Base-by-base conservation (phyloP, 2,888 invertebrate genomes). In the Drosophila mimetica region DNA sequence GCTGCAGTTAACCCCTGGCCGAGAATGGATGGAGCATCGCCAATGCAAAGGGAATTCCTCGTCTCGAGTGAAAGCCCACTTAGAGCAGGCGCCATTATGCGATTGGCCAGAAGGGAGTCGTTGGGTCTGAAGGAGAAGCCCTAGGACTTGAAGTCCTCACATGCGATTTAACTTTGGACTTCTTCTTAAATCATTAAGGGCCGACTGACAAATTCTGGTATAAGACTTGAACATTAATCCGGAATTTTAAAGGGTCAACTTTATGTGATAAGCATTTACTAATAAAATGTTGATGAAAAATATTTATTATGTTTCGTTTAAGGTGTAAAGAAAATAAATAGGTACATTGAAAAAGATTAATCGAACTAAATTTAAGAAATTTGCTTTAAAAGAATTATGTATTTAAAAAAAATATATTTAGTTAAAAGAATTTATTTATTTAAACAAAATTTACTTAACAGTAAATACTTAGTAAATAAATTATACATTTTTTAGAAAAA, bases 1-100 rank as follows among this genome's bases (percentile, higher is more conserved):
- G 72, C 72, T 71, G 53, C 72, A 63, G 70, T 70, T 71, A 72
- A 63, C 63, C 64, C 53, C 39, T 44, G 44, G 16, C 22, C 41
- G 28, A 32, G 48, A 20, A 46, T 46, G 60, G 34, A 18, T 37
- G 37, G 50, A 50, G 36, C 66, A 57, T 37, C 1, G 7, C 16
- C 39, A 22, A 22, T 30, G 44, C 13, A 16, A 8, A n/a, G 50
- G 42, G 69, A 57, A 37, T 37, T 50, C 50, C 16, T 14, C 7
- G 20, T 36, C 42, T 50, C 44, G 30, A 48, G 36, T 50, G 52
- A 41, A 47, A 13, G 32, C 30, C 20, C 47, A 48, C 46, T 41
- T 28, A 30, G 20, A 25, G 16, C 22, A 14, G 16, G 37, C 18
- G 16, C 48, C 46, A 58, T 58, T 48, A 39, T 50, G 30, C 50